A percentile compares a stretch with the other conserved stretches of the same genome.
Evolutionary conservation across 2,888 invertebrate species (phyloP).

Genomic region (Rugalucina vietnamica): DNA sequence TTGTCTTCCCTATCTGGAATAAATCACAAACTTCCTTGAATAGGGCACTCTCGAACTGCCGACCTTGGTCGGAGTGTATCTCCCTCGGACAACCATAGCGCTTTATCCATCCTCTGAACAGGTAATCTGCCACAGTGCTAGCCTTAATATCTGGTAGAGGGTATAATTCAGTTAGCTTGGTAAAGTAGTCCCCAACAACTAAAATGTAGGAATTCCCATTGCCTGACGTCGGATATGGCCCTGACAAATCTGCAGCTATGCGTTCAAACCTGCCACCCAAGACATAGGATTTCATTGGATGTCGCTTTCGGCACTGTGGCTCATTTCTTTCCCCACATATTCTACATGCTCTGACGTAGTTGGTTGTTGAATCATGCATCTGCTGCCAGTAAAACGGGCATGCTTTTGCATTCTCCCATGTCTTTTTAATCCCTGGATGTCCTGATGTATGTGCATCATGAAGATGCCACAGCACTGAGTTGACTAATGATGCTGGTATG

Average conservation of each 20-base stretch:
- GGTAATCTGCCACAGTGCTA: not conserved
- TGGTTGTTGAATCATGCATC: conserved; percentile 3
- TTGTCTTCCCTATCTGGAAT: too few species aligned
- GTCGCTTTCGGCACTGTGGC: not conserved
- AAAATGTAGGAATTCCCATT: conserved; percentile 4
- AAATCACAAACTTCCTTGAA: conserved; percentile 45
- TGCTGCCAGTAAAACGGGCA: conserved; percentile 36
- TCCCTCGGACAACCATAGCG: conserved; percentile 32
- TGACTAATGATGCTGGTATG: not conserved
- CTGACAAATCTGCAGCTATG: not conserved
- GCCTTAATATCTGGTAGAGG: not conserved
- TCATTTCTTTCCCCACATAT: conserved; percentile 25
- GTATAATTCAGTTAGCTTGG: not conserved
- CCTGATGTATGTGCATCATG: conserved; percentile 27
- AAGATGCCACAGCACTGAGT: conserved; percentile 28
- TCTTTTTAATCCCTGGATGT: conserved; percentile 21
- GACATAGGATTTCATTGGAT: not conserved
- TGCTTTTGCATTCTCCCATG: conserved; percentile 13
- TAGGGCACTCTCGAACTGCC: conserved; percentile 27
- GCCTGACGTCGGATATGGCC: not conserved
- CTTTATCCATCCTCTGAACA: conserved; percentile 41
- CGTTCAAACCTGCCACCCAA: conserved; percentile 2
- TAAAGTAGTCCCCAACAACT: not conserved
- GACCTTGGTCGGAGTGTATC: conserved; percentile 40
- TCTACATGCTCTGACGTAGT: conserved; percentile 10